phyloP scores from a whole-genome alignment of 1,140 invertebrate genomes.

The Cheumatopsyche charites region DNA sequence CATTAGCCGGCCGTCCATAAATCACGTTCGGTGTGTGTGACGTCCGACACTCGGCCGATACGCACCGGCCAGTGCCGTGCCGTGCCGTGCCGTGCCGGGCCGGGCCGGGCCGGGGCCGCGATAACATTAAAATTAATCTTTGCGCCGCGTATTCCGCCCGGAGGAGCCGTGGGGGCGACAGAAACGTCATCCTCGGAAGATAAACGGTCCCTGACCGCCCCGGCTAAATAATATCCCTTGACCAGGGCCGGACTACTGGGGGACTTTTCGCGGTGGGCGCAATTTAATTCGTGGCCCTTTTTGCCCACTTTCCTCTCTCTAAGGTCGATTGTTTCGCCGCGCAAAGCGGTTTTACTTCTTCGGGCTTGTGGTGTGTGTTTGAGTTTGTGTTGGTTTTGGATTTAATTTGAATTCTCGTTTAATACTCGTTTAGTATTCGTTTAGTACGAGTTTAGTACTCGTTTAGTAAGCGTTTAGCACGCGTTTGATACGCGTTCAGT shows the following conservation, averaged over 20 bases:
- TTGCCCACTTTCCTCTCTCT: too few species aligned
- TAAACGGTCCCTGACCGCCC: slow-evolving; percentile 35
- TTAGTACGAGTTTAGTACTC: too few species aligned
- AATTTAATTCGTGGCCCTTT: too few species aligned
- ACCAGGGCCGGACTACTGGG: neutral
- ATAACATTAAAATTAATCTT: slow-evolving; percentile 41
- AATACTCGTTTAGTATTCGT: too few species aligned
- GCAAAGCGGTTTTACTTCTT: too few species aligned
- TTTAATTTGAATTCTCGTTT: too few species aligned
- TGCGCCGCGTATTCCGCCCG: slow-evolving; percentile 1
- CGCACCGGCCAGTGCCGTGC: neutral
- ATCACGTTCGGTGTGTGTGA: slow-evolving; percentile 38
- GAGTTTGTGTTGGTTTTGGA: too few species aligned
- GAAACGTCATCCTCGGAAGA: slow-evolving; percentile 35
- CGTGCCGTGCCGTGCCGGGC: neutral
- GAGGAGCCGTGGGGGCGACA: slow-evolving; percentile 9
- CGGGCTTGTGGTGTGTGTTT: too few species aligned
- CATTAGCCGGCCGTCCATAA: slow-evolving; percentile 25
- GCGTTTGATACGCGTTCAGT: too few species aligned
- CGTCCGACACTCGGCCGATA: slow-evolving; percentile 20
- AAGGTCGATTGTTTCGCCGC: too few species aligned
- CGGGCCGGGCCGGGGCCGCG: neutral
- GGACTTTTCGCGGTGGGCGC: neutral
- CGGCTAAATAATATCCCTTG: slow-evolving; percentile 36
- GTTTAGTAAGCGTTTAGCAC: too few species aligned